Percentiles rank a stretch among this genome's conserved stretches.
phyloP scores from a whole-genome alignment of 2,113 vertebrate species.

The Alectura lathami region DNA sequence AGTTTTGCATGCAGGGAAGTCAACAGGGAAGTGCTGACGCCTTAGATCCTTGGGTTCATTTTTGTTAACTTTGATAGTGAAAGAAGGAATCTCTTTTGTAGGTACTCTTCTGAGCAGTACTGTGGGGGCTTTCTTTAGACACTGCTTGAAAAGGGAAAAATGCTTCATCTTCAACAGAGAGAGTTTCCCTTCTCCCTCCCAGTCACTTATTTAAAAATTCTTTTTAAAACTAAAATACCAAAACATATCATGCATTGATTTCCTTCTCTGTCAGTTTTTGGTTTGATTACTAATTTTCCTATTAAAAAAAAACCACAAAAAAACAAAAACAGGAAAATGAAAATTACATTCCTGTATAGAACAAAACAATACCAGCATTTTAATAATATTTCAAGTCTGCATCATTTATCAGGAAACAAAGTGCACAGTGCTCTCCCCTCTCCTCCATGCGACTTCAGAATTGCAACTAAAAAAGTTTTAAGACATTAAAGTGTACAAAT shows the following conservation, averaged over 20 bases:
- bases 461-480: background rate
- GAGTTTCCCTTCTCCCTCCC: background rate
- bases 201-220: background rate
- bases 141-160: background rate
- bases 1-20: background rate
- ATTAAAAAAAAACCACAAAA: too few relatives aligned
- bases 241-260: background rate
- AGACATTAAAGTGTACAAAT: background rate
- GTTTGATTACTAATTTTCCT: background rate
- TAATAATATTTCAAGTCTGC: background rate
- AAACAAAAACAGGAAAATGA: background rate
- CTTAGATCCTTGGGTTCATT: background rate
- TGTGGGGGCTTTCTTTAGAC: background rate
- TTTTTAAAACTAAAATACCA: background rate
- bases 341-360: background rate
- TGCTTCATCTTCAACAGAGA: background rate
- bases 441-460: background rate
- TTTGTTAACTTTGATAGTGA: background rate
- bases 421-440: background rate
- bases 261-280: background rate
- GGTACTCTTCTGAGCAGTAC: background rate
- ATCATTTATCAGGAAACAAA: background rate
- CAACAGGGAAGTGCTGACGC: background rate
- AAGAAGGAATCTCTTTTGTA: background rate
- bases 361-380: background rate